phyloP scores from a whole-genome alignment of 2,888 invertebrate species.

The Athetis lepigone region DNA sequence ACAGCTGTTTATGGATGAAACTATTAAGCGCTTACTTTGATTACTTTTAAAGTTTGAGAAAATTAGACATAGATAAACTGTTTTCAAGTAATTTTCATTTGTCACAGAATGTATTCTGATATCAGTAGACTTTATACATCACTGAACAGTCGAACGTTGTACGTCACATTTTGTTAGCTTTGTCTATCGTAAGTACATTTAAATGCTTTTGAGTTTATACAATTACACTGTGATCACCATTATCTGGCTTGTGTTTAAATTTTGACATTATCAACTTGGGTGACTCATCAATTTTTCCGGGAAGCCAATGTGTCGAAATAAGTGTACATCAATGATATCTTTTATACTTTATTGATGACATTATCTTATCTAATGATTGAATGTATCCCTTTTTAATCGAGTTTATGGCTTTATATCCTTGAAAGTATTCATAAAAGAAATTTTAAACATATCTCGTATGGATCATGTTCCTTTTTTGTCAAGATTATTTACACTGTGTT shows the following conservation, averaged over 20 bases:
- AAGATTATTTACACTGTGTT: not conserved
- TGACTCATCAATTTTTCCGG: not conserved
- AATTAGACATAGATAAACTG: no score
- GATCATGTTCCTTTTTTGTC: constrained; percentile 5
- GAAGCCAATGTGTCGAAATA: not conserved
- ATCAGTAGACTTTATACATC: no score
- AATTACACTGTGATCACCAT: constrained; percentile 10
- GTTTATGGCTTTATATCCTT: not conserved
- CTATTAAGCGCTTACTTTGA: not conserved
- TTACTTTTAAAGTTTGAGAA: no score
- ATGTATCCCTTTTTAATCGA: no score
- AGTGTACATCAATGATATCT: not conserved
- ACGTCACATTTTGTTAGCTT: no score
- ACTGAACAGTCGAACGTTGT: no score
- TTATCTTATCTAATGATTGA: constrained; percentile 5
- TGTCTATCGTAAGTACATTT: no score
- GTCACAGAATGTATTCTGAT: no score
- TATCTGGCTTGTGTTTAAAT: not conserved
- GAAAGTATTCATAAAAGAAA: constrained; percentile 8
- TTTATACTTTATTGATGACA: not conserved
- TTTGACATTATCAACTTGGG: not conserved
- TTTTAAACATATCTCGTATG: constrained; percentile 1
- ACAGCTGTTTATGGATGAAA: not conserved
- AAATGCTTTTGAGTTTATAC: not conserved
- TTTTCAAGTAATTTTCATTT: no score